Evolutionary conservation across 1,140 invertebrate genomes (phyloP).

Genomic region (Dufourea novaeangliae): DNA sequence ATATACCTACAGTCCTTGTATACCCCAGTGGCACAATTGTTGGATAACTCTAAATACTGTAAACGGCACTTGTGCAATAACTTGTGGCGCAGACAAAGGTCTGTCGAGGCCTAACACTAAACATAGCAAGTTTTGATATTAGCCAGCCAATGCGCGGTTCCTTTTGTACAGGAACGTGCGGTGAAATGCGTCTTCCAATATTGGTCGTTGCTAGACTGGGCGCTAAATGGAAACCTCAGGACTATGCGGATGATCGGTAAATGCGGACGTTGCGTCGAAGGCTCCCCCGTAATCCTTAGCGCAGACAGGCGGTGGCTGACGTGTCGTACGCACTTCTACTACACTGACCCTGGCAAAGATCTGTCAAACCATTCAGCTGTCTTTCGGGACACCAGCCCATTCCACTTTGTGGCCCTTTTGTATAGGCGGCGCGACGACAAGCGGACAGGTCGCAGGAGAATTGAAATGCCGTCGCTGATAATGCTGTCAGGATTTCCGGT

Average conservation of each 20-base stretch:
- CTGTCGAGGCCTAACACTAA: no score
- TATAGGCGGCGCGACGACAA: background rate
- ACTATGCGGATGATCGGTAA: conserved; percentile 3
- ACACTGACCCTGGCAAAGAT: conserved; percentile 9
- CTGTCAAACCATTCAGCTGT: conserved; percentile 19
- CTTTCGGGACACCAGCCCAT: background rate
- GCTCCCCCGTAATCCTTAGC: conserved; percentile 14
- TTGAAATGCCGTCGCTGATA: conserved; percentile 9
- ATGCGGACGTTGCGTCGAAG: background rate
- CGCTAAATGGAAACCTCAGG: background rate
- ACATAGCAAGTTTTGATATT: background rate
- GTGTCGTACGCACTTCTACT: background rate
- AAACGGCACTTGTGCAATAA: no score
- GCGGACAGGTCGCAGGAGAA: background rate
- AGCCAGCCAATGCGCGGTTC: background rate
- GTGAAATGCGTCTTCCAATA: conserved; percentile 8
- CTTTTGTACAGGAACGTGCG: background rate
- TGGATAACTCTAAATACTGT: no score
- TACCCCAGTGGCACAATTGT: no score
- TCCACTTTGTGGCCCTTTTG: conserved; percentile 6
- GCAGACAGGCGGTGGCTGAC: background rate
- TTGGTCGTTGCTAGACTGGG: no score
- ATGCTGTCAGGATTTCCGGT: conserved; percentile 4
- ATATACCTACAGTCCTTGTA: no score
- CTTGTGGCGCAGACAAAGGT: no score